Evolutionary conservation across 1,140 invertebrate genomes (phyloP).

Genomic region (Drosophila saltans): DNA sequence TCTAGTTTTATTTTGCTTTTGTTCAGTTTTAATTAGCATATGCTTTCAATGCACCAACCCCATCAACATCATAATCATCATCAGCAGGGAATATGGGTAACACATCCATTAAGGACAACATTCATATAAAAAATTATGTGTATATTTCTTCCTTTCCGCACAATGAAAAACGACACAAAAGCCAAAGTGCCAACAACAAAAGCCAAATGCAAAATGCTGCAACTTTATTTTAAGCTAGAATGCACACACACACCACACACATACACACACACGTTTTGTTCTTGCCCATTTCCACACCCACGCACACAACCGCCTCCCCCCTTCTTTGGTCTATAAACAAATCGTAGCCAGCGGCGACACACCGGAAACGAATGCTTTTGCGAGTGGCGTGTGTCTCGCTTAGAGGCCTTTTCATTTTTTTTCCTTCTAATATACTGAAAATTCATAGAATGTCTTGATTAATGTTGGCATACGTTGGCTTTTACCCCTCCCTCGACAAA

Average conservation of each 20-base stretch:
- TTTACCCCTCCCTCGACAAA: slow-evolving; percentile 53
- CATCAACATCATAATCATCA: slow-evolving; percentile 19
- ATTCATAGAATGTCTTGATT: slow-evolving; percentile 71
- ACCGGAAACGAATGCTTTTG: slow-evolving; percentile 77
- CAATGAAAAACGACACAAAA: slow-evolving; percentile 82
- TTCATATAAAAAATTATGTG: slow-evolving; percentile 51
- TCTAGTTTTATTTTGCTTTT: neutral
- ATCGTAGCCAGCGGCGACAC: slow-evolving; percentile 50
- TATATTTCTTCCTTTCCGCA: slow-evolving; percentile 48
- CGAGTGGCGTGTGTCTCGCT: slow-evolving; percentile 71
- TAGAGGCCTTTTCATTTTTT: slow-evolving; percentile 55
- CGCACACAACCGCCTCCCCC: neutral
- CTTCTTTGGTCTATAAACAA: neutral
- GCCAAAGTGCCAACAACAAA: slow-evolving; percentile 72
- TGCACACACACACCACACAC: slow-evolving; percentile 59
- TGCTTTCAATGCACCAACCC: slow-evolving; percentile 42
- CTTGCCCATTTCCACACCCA: neutral
- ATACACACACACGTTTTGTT: slow-evolving; percentile 60
- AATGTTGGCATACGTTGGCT: slow-evolving; percentile 78
- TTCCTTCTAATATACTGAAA: slow-evolving; percentile 69
- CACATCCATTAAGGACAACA: slow-evolving; percentile 66
- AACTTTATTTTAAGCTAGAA: slow-evolving; percentile 81
- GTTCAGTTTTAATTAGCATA: slow-evolving; percentile 65
- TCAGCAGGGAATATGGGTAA: neutral
- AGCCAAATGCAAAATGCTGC: slow-evolving; percentile 49